Base-by-base conservation (phyloP, 2,888 invertebrate species). In the Lutraria lutraria region DNA sequence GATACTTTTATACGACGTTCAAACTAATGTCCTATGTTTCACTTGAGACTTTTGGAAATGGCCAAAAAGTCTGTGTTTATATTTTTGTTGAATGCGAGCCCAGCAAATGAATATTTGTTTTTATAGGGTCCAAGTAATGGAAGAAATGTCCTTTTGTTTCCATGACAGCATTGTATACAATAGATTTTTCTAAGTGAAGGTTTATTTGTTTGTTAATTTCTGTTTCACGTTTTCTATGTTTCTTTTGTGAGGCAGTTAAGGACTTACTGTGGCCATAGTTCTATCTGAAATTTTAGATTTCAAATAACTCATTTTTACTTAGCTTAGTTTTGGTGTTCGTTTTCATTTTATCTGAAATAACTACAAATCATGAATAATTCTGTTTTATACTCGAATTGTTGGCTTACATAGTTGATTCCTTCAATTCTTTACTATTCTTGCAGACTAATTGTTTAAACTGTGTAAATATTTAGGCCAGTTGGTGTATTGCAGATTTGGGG, bases 391-490 rank as follows among this genome's bases (percentile, higher is more conserved):
- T 4, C 43, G 4, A 43, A 2, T 43, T 43, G 43, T 43, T 43
- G 43, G 43, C 43, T 43, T 4, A 43, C 43, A 43, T 43, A 43
- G 43, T 43, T 43, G 43, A 43, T 43, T 43, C 43, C 43, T 43
- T 43, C 43, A 43, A 8, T 43, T 43, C 8, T 43, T 43, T 43
- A 43, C 2, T 43, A 43, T 43, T 43, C 43, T 43, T 43, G 43
- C 43, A 43, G 8, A 43, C 43, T 43, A 43, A n/a, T 13, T 68
- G n/a, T 68, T 68, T 15, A 31, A 76, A 15, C 29, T 19, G 34
- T 76, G 34, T 76, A 76, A 76, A 76, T 76, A 76, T 76, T 72
- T 76, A 19, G 76, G 76, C 76, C 76, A 76, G 76, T 76, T 34
- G 34, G 76, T 76, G 16, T 56, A 31, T 76, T 34, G 13, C 76